Conservation (phyloP, 1,140 invertebrate species). For the Zaprionus davidi region DNA sequence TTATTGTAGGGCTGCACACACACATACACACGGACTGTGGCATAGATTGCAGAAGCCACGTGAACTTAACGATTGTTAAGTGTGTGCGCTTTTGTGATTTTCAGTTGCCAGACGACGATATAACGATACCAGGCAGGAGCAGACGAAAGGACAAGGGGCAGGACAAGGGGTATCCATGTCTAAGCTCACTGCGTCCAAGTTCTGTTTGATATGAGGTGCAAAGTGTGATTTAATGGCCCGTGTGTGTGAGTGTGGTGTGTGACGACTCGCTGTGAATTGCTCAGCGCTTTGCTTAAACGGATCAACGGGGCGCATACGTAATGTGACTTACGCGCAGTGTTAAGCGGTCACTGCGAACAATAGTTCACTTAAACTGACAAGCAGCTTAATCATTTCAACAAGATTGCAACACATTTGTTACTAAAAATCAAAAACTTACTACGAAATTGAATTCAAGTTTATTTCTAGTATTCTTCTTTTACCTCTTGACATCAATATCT, state of each 20-base stretch:
- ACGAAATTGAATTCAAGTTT: too few species aligned
- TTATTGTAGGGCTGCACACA: slow-evolving; percentile 56
- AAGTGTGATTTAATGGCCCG: slow-evolving; percentile 55
- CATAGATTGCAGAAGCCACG: slow-evolving; percentile 40
- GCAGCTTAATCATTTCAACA: neutral
- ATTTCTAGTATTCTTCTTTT: too few species aligned
- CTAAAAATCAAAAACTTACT: neutral
- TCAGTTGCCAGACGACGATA: slow-evolving; percentile 28
- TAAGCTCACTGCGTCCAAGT: slow-evolving; percentile 26
- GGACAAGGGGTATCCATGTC: neutral
- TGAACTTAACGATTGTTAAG: slow-evolving; percentile 67
- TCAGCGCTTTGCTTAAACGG: slow-evolving; percentile 29
- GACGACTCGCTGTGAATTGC: neutral
- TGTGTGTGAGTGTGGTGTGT: slow-evolving; percentile 5
- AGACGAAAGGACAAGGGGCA: too few species aligned
- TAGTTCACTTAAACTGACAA: neutral
- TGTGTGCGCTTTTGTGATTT: slow-evolving; percentile 50
- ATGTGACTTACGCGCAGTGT: slow-evolving; percentile 33
- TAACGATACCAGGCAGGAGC: neutral
- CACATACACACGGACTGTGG: slow-evolving; percentile 18
- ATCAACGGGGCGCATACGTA: slow-evolving; percentile 49
- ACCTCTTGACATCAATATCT: too few species aligned
- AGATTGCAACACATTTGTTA: neutral
- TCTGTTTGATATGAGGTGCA: slow-evolving; percentile 58
- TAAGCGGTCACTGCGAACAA: neutral